phyloP scores from a whole-genome alignment of 2,113 vertebrate genomes.

The Mesembrinibis cayennensis region DNA sequence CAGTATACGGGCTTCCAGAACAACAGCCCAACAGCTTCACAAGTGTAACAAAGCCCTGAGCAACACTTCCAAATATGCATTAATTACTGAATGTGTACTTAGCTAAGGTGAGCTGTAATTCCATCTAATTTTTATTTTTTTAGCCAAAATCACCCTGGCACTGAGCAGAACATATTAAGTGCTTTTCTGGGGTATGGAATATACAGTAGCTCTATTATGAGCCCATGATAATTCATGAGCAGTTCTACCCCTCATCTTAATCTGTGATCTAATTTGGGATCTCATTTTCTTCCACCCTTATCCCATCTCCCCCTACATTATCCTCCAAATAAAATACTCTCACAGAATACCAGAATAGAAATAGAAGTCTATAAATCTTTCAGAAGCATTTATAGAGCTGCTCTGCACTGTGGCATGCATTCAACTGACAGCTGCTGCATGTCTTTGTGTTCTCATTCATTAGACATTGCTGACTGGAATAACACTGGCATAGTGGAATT shows the following conservation, averaged over 20 bases:
- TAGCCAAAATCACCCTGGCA: neutral
- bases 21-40: neutral
- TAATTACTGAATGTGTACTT: neutral
- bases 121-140: neutral
- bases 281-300: constrained; percentile 36
- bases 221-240: constrained; percentile 25
- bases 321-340: constrained; percentile 61
- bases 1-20: neutral
- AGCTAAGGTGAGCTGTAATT: neutral
- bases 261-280: constrained; percentile 51
- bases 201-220: constrained; percentile 19
- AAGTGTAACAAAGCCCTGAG: neutral
- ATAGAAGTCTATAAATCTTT: constrained; percentile 62
- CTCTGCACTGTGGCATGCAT: constrained; percentile 55
- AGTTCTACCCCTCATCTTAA: constrained; percentile 35
- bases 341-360: constrained; percentile 58
- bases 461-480: constrained; percentile 45
- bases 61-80: neutral
- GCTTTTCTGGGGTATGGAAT: neutral
- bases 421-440: constrained; percentile 41
- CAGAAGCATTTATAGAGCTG: constrained; percentile 44
- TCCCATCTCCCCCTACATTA: constrained; percentile 34
- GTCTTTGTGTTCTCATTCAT: constrained; percentile 58
- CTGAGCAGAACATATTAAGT: neutral
- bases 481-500: neutral